Base-by-base conservation (phyloP, 2,113 vertebrate genomes). In the Sphaerodactylus townsendi region DNA sequence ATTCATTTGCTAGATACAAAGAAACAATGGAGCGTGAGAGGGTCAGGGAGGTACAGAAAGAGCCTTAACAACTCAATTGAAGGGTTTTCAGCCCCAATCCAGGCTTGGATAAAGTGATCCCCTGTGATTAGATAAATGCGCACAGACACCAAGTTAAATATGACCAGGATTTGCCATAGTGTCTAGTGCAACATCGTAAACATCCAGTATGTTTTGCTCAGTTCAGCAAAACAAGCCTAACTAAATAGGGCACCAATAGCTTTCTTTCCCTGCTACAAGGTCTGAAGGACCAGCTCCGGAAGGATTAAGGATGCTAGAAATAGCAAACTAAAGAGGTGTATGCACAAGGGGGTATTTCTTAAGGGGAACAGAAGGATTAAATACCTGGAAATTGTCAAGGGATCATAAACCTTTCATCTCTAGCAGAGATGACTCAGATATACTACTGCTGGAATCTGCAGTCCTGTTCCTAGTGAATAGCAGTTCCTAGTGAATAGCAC, bases 71-170 rank as follows among this genome's bases (percentile, higher is more conserved):
- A 75, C 86, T 89, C 85, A 79, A 1, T 83, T 73, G 79, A 81
- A 23, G 13, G 19, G 48, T 85, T 39, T 81, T 81, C 85, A 33
- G 0, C 79, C 85, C 69, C 84, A 48, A 21, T 88, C 79, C 13
- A 10, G 17, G 17, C 39, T 1, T 0, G 83, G 88, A 76, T 80
- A 85, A 1, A 0, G 80, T 90, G 86, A 92, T 91, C 84, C 82
- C 75, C 85, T 83, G n/a, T 93, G 94, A 95, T 95, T 95, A 95
- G 94, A 95, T 95, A 95, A 95, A 92, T 87, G 90, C 85, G n/a
- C 89, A 81, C 93, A 95, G 94, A 95, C 93, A 93, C 85, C 35
- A 93, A 91, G 89, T 92, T 92, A 95, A 95, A 95, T 93, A 94
- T 93, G 91, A 87, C 90, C 90, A 89, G 93, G 92, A 85, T 93